phyloP scores from a whole-genome alignment of 2,888 invertebrate genomes.

The Epirrhoe tristata region DNA sequence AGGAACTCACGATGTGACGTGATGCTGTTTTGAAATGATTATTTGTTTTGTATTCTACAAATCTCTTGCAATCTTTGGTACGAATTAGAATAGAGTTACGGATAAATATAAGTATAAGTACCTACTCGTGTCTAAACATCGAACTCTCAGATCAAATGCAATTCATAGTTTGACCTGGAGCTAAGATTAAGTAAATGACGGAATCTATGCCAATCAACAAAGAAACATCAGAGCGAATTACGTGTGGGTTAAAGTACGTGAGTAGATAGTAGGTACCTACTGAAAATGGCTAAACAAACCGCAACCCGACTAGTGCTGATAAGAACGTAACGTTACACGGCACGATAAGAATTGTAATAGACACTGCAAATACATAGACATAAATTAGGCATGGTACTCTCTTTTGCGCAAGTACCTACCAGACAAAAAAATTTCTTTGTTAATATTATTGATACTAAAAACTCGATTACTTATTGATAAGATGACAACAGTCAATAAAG shows the following conservation, averaged over 20 bases:
- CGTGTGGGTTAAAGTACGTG: conserved; percentile 14
- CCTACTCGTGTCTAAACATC: no score
- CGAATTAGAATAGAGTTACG: neutral
- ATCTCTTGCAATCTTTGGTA: neutral
- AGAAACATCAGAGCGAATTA: conserved; percentile 5
- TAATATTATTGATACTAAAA: neutral
- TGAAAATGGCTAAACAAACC: conserved; percentile 45
- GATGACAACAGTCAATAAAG: neutral
- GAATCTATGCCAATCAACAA: conserved; percentile 8
- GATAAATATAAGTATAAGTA: neutral
- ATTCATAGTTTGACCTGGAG: conserved; percentile 8
- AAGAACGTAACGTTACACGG: conserved; percentile 49
- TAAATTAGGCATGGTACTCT: neutral
- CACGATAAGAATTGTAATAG: conserved; percentile 48
- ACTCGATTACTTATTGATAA: neutral
- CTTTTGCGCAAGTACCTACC: neutral
- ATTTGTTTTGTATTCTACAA: neutral
- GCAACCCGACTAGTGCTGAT: conserved; percentile 48
- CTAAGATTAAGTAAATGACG: conserved; percentile 2
- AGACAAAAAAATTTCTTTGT: neutral
- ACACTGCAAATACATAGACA: conserved; percentile 22
- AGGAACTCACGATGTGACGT: neutral
- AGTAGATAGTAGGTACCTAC: conserved; percentile 25
- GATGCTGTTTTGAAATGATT: neutral
- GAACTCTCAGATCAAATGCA: neutral